Evolutionary conservation across 2,888 invertebrate species (phyloP), one percentile per base, ranked within the genome.

Genomic region (Pyrochroa serraticornis): DNA sequence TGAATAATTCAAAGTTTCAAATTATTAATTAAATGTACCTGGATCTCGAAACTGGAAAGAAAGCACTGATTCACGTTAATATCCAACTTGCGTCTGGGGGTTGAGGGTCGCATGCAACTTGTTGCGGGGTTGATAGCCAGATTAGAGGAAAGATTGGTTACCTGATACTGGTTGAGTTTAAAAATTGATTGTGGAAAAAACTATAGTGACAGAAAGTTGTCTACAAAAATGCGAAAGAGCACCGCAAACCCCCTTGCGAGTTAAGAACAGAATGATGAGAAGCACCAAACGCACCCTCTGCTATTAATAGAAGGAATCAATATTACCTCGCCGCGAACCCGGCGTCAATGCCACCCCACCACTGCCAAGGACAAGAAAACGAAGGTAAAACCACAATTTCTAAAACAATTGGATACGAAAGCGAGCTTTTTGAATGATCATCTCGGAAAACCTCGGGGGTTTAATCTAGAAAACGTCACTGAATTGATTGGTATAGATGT

Each of bases 301-400:
- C 70, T 71, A 72, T 72, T 71, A 71, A 71, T 72, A 72, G 71
- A 66, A 64, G 65, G 67, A 72, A 72, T 72, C 72, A 64, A 72
- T 72, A 72, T 69, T 64, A 68, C 66, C 59, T 62, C 63, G 58
- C 54, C 56, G 52, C 63, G 64, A 64, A 63, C 68, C 61, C 60
- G 62, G 62, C 58, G 58, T 54, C 51, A 51, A 58, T 37, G 51
- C 44, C 48, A 49, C 56, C 51, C 41, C 44, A 30, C 45, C 51
- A 53, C 35, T 42, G 39, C 51, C 43, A 60, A 54, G 50, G 47
- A 47, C 47, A 55, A 55, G 52, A 52, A 31, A 43, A 33, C 9
- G 50, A 45, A 57, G 50, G 57, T 57, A 41, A 36, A 51, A 45
- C 12, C 57, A 57, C 12, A 44, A 35, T 52, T 14, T 6, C 34